Conservation (phyloP, 2,888 invertebrate species). For the Phrixothrix hirtus region DNA sequence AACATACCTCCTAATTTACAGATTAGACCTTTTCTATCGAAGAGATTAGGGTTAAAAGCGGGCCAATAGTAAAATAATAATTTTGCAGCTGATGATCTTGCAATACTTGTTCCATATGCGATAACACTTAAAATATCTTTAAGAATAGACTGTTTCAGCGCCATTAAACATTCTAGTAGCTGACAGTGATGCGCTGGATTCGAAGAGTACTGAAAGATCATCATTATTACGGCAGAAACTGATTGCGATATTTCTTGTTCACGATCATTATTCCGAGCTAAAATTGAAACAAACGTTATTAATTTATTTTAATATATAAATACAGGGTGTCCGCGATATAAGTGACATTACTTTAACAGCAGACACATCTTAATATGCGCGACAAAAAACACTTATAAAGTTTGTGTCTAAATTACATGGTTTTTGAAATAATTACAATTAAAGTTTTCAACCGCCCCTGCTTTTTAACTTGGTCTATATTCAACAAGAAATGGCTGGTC, state of each 20-base stretch:
- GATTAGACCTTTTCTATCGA: constrained; percentile 85
- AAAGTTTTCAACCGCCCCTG: no score
- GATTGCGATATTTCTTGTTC: constrained; percentile 81
- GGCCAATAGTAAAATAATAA: constrained; percentile 99
- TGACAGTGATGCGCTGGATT: constrained; percentile 97
- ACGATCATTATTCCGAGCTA: constrained; percentile 73
- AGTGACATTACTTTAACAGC: no score
- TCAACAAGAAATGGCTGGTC: no score
- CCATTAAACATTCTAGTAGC: constrained; percentile 94
- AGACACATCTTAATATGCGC: no score
- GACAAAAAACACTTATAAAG: no score
- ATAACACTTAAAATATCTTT: constrained; percentile 94
- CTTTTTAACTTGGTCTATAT: no score
- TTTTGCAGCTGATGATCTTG: constrained; percentile 94
- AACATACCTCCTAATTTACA: constrained; percentile 80
- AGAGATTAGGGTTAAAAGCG: constrained; percentile 90
- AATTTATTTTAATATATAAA: not conserved
- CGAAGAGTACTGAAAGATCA: constrained; percentile 94
- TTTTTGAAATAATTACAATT: no score
- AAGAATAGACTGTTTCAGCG: constrained; percentile 85
- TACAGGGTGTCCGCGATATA: no score
- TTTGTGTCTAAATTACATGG: no score
- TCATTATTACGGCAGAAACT: constrained; percentile 92
- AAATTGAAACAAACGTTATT: constrained; percentile 25
- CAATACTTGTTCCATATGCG: constrained; percentile 93